phyloP scores from a whole-genome alignment of 2,888 invertebrate species.

The Cheilosia grossa region DNA sequence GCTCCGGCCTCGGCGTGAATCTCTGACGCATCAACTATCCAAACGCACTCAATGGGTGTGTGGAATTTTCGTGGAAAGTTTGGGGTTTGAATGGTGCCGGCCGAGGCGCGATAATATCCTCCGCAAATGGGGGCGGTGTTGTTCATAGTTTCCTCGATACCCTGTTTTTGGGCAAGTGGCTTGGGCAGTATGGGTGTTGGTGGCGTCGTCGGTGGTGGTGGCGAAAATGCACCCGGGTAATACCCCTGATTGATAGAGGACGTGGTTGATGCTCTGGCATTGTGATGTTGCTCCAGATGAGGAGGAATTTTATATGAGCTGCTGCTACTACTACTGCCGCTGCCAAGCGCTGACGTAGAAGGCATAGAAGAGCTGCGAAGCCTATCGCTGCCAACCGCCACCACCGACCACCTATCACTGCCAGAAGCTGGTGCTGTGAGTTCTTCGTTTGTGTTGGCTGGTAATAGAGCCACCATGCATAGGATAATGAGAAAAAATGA shows the following conservation, averaged over 20 bases:
- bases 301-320: conserved; percentile 26
- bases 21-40: conserved; percentile 93
- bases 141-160: conserved; percentile 29
- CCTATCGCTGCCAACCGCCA: conserved; percentile 45
- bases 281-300: conserved; percentile 39
- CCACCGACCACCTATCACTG: conserved; percentile 55
- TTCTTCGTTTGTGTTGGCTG: conserved; percentile 76
- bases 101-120: conserved; percentile 86
- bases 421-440: conserved; percentile 49
- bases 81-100: conserved; percentile 91
- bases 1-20: conserved; percentile 81
- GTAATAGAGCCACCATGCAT: conserved; percentile 76
- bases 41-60: conserved; percentile 92
- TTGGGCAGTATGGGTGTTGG: conserved; percentile 78
- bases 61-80: conserved; percentile 92
- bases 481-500: conserved; percentile 74
- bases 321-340: conserved; percentile 27
- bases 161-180: conserved; percentile 58
- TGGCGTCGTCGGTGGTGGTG: conserved; percentile 77
- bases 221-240: conserved; percentile 47
- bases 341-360: conserved; percentile 60
- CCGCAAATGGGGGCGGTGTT: conserved; percentile 84
- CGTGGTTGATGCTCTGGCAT: conserved; percentile 62
- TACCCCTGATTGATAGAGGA: conserved; percentile 49
- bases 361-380: conserved; percentile 76